Base-by-base conservation (phyloP, 2,797 vertebrate genomes). In the Champsocephalus gunnari region DNA sequence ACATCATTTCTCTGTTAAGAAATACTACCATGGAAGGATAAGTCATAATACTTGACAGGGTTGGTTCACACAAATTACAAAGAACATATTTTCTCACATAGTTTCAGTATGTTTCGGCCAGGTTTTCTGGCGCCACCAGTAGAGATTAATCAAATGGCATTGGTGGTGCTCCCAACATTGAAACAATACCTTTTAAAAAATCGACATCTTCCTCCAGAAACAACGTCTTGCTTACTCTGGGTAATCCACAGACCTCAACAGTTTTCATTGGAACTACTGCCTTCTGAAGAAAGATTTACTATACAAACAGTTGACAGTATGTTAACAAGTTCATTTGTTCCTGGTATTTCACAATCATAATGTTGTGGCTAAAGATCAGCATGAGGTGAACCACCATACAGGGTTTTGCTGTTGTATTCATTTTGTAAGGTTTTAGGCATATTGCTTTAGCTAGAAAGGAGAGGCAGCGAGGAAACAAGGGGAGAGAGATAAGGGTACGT, bases 271-370 rank as follows among this genome's bases (percentile, higher is more conserved):
- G 47, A 70, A 21, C 41, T 51, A 24, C 3, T 43, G 55, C 38
- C 55, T 45, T 12, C 43, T 54, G 5, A 64, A 60, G 45, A 84
- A 43, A 61, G 44, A 75, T 9, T 49, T 21, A 7, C 12, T 21
- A 34, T 59, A 47, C 41, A 38, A 83, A 67, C 41, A 57, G 34
- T 28, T 65, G 59, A 83, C 59, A 75, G 21, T 43, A 51, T 60
- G 16, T 49, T 48, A 55, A 73, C 51, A 63, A 69, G 66, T 61
- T 16, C 9, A 55, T 77, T 66, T 71, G 44, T 72, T 75, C n/a
- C 16, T 45, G 14, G 19, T 43, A 50, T 57, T 66, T 70, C 24
- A 12, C 10, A 64, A 60, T 63, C 28, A 21, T 49, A 24, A 69
- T 53, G 47, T 11, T 70, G 76, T 66, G 38, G 71, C 45, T 50